Evolutionary conservation across 1,140 invertebrate species (phyloP).

Genomic region (Drosophila sechellia): DNA sequence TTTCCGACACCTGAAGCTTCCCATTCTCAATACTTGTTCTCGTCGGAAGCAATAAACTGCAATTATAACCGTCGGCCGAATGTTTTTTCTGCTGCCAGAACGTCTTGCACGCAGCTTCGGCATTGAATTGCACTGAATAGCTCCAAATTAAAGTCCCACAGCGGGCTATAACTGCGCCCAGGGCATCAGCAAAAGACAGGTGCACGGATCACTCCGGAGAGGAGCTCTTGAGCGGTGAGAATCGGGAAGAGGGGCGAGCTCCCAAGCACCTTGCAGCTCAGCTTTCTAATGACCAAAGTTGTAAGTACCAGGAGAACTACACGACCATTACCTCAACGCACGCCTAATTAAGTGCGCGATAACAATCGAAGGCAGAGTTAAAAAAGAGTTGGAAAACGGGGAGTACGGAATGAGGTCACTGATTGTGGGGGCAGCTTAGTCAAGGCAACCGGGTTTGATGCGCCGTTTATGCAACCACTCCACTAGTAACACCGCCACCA

Average conservation of each 20-base stretch:
- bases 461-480: constrained; percentile 60
- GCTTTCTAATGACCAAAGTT: constrained; percentile 67
- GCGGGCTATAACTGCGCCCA: constrained; percentile 3
- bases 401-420: constrained; percentile 62
- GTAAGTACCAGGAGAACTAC: constrained; percentile 27
- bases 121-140: constrained; percentile 47
- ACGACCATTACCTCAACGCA: constrained; percentile 58
- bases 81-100: constrained; percentile 48
- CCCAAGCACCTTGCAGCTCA: constrained; percentile 49
- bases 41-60: constrained; percentile 73
- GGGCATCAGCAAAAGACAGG: constrained; percentile 24
- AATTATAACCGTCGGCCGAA: constrained; percentile 56
- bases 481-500: neutral
- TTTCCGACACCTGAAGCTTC: constrained; percentile 43
- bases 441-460: constrained; percentile 23
- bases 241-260: constrained; percentile 1
- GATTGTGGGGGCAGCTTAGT: constrained; percentile 48
- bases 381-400: constrained; percentile 12
- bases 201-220: constrained; percentile 54
- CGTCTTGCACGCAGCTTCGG: constrained; percentile 32
- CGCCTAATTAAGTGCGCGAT: constrained; percentile 77
- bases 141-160: constrained; percentile 41
- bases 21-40: constrained; percentile 33
- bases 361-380: constrained; percentile 48
- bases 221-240: constrained; percentile 22